Base-by-base conservation (phyloP, 2,797 vertebrate genomes). In the Crenichthys baileyi region DNA sequence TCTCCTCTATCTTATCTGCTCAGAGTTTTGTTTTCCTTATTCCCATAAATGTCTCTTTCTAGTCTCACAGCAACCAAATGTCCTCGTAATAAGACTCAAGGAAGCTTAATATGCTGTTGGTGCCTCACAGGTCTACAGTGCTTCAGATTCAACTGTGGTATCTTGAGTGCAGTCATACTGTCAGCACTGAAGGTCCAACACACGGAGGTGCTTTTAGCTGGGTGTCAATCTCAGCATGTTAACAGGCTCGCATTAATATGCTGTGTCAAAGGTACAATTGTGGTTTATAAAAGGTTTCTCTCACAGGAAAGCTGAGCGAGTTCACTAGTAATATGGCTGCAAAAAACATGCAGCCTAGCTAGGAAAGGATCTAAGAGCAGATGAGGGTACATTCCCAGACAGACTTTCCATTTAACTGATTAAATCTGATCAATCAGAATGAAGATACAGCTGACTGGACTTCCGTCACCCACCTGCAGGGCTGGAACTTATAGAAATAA, bases 401-500 rank as follows among this genome's bases (percentile, higher is more conserved):
- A 89, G 77, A 79, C 63, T 24, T 78, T 90, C 88, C 88, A 91
- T 92, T 92, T 91, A 85, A 84, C 85, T 89, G 88, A 93, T 93
- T 92, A 89, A 53, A 84, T 31, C 31, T 31, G 75, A 76, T 74
- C 87, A 92, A 91, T 93, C 84, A 88, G 79, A 73, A 88, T 81
- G 82, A 84, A 87, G 79, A 84, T 80, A 61, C 56, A 78, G 83
- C 63, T 70, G 51, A 36, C 79, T 78, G 76, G 18, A 65, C 70
- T 44, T 48, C 79, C 60, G 29, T 79, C 58, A 46, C 79, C 81
- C 73, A 89, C 76, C 83, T 72, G 73, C 67, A 86, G 78, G 92
- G 87, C 90, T 94, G 92, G 92, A 93, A 84, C 94, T 93, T 83
- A 80, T 79, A 73, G 79, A 70, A 72, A 83, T 68, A 82, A 84